A percentile compares a stretch with the other conserved stretches of the same genome.
Conservation (phyloP, 2,113 vertebrate genomes). For the Aspiorhynchus laticeps region DNA sequence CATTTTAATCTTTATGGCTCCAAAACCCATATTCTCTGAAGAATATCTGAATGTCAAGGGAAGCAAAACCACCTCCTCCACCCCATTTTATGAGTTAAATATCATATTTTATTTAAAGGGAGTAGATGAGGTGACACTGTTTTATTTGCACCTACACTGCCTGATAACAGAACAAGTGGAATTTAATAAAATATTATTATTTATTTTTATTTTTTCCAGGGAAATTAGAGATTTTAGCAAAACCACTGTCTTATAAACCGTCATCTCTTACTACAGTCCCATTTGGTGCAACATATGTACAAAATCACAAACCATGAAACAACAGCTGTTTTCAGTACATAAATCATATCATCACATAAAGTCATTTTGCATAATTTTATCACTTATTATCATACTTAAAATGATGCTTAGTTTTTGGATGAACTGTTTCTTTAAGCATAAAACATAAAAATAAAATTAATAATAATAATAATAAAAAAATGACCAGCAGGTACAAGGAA, state of each 20-base stretch:
- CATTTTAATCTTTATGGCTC: not conserved
- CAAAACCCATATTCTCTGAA: not conserved
- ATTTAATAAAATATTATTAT: not conserved
- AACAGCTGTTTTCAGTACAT: not conserved
- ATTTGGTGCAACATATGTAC: not conserved
- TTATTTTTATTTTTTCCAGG: not conserved
- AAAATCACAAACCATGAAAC: not conserved
- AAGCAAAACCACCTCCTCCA: not conserved
- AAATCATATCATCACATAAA: not conserved
- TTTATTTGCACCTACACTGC: not conserved
- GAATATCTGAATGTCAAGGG: not conserved
- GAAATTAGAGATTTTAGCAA: not conserved
- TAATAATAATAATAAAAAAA: not conserved
- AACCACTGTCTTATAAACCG: not conserved
- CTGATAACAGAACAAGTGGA: not conserved
- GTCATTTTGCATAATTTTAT: not conserved
- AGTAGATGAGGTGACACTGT: not conserved
- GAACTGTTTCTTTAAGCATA: not conserved
- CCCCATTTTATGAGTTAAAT: not conserved
- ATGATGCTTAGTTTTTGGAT: not conserved
- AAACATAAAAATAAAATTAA: not conserved
- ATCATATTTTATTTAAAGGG: not conserved
- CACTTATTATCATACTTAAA: not conserved
- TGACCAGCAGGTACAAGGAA: conserved; percentile 47
- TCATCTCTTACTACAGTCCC: not conserved